These are phyloP conservation scores for Dipodomys merriami DNA, from an alignment of 2,113 vertebrate genomes.

Conservation along the genomic window DNA sequence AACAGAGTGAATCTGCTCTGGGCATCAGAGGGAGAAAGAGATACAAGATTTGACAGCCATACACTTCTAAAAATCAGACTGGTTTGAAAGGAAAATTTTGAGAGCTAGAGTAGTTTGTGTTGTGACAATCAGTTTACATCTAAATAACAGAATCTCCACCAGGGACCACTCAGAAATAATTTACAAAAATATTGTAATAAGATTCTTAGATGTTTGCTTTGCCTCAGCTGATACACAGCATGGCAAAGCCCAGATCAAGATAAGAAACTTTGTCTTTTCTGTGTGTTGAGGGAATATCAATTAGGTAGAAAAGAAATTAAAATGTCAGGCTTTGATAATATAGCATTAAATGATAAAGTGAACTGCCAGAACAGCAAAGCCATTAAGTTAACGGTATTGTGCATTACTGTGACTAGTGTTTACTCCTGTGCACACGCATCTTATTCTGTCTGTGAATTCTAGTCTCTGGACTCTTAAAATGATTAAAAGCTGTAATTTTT, in stretches of 20 bases:
- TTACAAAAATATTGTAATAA: slow-evolving; percentile 73
- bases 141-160: slow-evolving; percentile 71
- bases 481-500: slow-evolving; percentile 77
- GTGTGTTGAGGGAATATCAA: slow-evolving; percentile 72
- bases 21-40: slow-evolving; percentile 70
- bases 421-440: slow-evolving; percentile 62
- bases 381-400: background rate
- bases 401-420: slow-evolving; percentile 63
- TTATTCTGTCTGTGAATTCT: slow-evolving; percentile 51
- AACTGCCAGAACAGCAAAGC: slow-evolving; percentile 56
- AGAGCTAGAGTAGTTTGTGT: slow-evolving; percentile 46
- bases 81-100: slow-evolving; percentile 69
- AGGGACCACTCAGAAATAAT: slow-evolving; percentile 13
- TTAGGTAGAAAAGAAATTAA: slow-evolving; percentile 73
- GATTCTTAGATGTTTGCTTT: slow-evolving; percentile 65
- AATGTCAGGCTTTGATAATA: slow-evolving; percentile 69
- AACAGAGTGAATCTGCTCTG: slow-evolving; percentile 78
- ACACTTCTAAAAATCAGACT: slow-evolving; percentile 67
- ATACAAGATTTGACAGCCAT: slow-evolving; percentile 64
- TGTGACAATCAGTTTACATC: slow-evolving; percentile 75
- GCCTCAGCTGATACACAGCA: slow-evolving; percentile 18
- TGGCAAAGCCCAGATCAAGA: slow-evolving; percentile 61
- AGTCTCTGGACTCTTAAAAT: slow-evolving; percentile 62
- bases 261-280: slow-evolving; percentile 70
- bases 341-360: slow-evolving; percentile 70